Evolutionary conservation across 2,888 invertebrate genomes (phyloP), one percentile per base, ranked within the genome.

Genomic region (Gortyna flavago): DNA sequence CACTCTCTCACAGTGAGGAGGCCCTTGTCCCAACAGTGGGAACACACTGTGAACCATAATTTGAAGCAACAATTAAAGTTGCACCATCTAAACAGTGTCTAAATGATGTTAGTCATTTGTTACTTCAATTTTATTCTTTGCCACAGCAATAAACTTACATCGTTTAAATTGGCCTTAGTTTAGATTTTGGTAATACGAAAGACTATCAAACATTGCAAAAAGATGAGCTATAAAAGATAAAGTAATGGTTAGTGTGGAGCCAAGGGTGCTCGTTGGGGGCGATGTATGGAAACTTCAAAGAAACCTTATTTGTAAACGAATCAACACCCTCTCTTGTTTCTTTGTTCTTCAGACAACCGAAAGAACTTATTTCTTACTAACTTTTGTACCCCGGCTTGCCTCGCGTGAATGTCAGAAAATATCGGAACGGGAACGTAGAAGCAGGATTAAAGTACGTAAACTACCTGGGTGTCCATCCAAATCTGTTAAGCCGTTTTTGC

Each of bases 271-370:
- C 11, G 2, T 41, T 41, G 41, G 3, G 41, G 41, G 41, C 41
- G 41, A 41, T 41, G 41, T 13, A 41, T 41, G 41, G 2, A 41
- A 41, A n/a, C n/a, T 79, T 79, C 80, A 72, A 59, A 66, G 80
- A 72, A 79, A 48, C 48, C 48, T 57, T 35, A 72, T 59, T 79
- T 41, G 48, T 25, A 72, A 72, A 35, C 65, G 73, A 48, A 66
- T 59, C 38, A 48, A 48, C n/a, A 41, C 16, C 64, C 38, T 25
- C n/a, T 18, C 25, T 21, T 38, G 48, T 13, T 25, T 11, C 79
- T 72, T 72, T 79, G 73, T 79, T 79, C 48, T 57, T 25, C 38
- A 32, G 54, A 32, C 48, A 44, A 44, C 62, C 2, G 9, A 48
- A n/a, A 29, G 38, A 48, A 57, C 32, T 57, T 65, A 71, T n/a